Percentiles rank a stretch among this genome's conserved stretches.
These are phyloP conservation scores for Parauchenoglanis ngamensis DNA, from an alignment of 2,797 vertebrate genomes.

Conservation along the genomic window DNA sequence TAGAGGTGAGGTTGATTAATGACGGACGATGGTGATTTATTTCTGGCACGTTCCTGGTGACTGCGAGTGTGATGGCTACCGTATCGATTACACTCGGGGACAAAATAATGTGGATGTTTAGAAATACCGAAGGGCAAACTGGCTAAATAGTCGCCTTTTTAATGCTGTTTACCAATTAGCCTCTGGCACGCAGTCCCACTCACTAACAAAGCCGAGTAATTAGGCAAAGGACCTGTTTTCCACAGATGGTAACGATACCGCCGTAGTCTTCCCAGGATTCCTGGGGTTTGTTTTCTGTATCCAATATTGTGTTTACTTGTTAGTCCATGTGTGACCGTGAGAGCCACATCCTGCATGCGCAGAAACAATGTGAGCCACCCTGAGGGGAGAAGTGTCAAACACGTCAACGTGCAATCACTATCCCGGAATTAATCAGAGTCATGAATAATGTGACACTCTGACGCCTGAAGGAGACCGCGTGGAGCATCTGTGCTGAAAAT, in stretches of 20 bases:
- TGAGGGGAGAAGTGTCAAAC: conserved; percentile 15
- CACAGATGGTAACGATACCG: neutral
- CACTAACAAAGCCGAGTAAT: neutral
- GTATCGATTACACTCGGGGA: neutral
- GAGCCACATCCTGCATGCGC: neutral
- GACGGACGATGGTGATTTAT: neutral
- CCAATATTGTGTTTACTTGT: neutral
- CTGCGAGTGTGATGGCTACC: neutral
- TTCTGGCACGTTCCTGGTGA: neutral
- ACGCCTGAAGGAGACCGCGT: neutral
- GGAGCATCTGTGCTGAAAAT: neutral
- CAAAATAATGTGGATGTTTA: neutral
- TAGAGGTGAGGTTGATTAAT: conserved; percentile 3
- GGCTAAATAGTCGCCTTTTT: neutral
- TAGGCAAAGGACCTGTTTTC: neutral
- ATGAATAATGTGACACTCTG: neutral
- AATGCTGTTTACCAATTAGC: conserved; percentile 4
- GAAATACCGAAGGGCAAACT: neutral
- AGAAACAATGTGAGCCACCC: neutral
- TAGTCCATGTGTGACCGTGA: neutral
- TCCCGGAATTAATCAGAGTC: neutral
- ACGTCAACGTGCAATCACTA: conserved; percentile 1
- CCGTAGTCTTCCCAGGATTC: neutral
- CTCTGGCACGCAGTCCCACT: neutral
- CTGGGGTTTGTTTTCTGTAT: neutral